Percentiles rank a stretch among this genome's conserved stretches.
These are phyloP conservation scores for Chesias legatella DNA, from an alignment of 2,888 invertebrate genomes.

Conservation along the genomic window DNA sequence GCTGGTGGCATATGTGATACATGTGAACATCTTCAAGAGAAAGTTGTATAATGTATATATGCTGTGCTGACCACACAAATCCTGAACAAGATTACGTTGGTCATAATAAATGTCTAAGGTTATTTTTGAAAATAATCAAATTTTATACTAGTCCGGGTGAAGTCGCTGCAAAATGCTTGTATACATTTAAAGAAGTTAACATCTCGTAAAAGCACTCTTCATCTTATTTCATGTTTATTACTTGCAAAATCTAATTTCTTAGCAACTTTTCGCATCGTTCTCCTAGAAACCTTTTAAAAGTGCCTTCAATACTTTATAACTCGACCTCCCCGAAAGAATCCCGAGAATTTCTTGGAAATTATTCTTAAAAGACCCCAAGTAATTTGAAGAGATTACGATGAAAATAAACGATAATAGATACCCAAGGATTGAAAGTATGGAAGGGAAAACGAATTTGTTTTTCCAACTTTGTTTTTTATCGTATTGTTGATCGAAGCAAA, in stretches of 20 bases:
- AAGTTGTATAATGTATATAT: no score
- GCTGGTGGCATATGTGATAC: no score
- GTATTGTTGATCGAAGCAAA: constrained; percentile 1
- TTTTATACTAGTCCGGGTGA: no score
- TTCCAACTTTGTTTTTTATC: constrained; percentile 5
- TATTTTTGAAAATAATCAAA: no score
- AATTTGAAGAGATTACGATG: constrained; percentile 26
- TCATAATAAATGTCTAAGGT: no score
- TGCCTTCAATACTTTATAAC: constrained; percentile 21
- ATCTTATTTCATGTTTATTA: constrained; percentile 10
- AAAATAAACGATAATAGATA: constrained; percentile 27
- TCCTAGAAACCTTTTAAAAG: constrained; percentile 19
- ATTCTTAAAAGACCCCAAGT: constrained; percentile 21
- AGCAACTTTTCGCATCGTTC: constrained; percentile 6
- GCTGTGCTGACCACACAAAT: no score
- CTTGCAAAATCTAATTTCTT: constrained; percentile 11
- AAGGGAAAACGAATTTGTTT: constrained; percentile 15
- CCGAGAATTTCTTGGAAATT: constrained; percentile 19
- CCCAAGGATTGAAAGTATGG: constrained; percentile 16
- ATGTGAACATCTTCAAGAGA: no score
- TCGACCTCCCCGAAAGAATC: constrained; percentile 20
- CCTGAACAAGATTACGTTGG: no score
- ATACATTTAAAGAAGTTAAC: background rate
- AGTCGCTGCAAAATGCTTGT: background rate
- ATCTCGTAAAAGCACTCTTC: background rate